Percentiles rank a stretch among this genome's conserved stretches.
Conservation (phyloP, 2,113 vertebrate species). For the Corythoichthys haematopterus region DNA sequence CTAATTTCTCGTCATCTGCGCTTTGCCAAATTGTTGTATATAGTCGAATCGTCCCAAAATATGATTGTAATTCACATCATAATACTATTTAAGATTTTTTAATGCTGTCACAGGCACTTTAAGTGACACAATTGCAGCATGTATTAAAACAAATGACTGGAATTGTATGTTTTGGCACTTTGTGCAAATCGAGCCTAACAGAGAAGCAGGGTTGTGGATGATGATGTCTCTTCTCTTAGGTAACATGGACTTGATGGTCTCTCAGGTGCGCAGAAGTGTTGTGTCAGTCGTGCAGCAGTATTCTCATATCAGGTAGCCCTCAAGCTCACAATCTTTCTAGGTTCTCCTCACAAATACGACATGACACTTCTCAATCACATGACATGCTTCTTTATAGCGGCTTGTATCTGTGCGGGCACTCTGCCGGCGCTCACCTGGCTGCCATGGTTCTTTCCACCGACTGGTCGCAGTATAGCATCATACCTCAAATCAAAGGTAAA, state of each 20-base stretch:
- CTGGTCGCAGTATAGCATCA: slow-evolving; percentile 75
- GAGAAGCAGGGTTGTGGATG: not conserved
- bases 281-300: slow-evolving; percentile 73
- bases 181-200: not conserved
- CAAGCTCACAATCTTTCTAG: not conserved
- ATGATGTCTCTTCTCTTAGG: slow-evolving; percentile 63
- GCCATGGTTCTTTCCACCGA: slow-evolving; percentile 85
- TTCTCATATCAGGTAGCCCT: slow-evolving; percentile 72
- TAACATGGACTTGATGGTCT: slow-evolving; percentile 86
- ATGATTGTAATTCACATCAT: too few relatives aligned
- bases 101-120: not conserved
- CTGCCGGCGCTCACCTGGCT: slow-evolving; percentile 86
- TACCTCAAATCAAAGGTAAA: slow-evolving; percentile 84
- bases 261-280: slow-evolving; percentile 80
- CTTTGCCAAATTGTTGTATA: too few relatives aligned
- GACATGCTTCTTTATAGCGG: slow-evolving; percentile 65
- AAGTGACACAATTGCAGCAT: not conserved
- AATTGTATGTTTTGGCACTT: not conserved
- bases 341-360: not conserved
- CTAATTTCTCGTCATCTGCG: too few relatives aligned
- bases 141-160: too few relatives aligned
- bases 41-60: too few relatives aligned
- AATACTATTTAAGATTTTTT: too few relatives aligned
- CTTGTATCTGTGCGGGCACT: slow-evolving; percentile 89
- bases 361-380: not conserved